Conservation (phyloP, 1,140 invertebrate species). For the Drosophila elegans region DNA sequence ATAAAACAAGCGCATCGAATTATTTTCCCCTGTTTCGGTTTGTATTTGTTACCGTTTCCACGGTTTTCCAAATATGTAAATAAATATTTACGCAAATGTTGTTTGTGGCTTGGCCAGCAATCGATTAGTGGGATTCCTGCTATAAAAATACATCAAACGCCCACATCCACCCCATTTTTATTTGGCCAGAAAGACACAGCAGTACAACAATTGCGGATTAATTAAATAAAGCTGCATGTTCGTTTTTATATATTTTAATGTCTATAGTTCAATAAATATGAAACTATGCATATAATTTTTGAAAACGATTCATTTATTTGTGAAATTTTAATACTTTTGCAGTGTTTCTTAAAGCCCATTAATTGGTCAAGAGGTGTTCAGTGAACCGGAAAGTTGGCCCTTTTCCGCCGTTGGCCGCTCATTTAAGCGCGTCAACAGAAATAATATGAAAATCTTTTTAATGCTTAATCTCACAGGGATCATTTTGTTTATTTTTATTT, state of each 20-base stretch:
- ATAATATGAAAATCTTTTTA: constrained; percentile 45
- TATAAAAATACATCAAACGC: constrained; percentile 21
- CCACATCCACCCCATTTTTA: background rate
- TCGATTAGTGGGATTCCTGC: constrained; percentile 20
- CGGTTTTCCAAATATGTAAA: constrained; percentile 26
- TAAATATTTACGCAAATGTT: constrained; percentile 68
- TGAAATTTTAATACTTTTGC: constrained; percentile 1
- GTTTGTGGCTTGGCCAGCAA: constrained; percentile 47
- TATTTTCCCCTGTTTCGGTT: constrained; percentile 6
- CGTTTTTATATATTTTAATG: constrained; percentile 15
- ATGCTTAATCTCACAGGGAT: constrained; percentile 15
- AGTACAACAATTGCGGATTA: constrained; percentile 44
- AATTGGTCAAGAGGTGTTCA: constrained; percentile 51
- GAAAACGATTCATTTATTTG: constrained; percentile 18
- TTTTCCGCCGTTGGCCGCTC: constrained; percentile 25
- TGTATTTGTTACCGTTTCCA: background rate
- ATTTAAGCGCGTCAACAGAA: constrained; percentile 64
- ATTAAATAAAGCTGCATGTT: constrained; percentile 54
- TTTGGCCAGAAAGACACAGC: background rate
- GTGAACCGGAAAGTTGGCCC: constrained; percentile 41
- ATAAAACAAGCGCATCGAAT: constrained; percentile 43
- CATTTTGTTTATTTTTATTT: constrained; percentile 14
- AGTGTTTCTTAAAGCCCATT: constrained; percentile 25
- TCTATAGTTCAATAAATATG: constrained; percentile 11
- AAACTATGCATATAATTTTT: constrained; percentile 47